These are phyloP conservation scores for Mesembrinibis cayennensis DNA, from an alignment of 2,113 vertebrate species.

Conservation along the genomic window DNA sequence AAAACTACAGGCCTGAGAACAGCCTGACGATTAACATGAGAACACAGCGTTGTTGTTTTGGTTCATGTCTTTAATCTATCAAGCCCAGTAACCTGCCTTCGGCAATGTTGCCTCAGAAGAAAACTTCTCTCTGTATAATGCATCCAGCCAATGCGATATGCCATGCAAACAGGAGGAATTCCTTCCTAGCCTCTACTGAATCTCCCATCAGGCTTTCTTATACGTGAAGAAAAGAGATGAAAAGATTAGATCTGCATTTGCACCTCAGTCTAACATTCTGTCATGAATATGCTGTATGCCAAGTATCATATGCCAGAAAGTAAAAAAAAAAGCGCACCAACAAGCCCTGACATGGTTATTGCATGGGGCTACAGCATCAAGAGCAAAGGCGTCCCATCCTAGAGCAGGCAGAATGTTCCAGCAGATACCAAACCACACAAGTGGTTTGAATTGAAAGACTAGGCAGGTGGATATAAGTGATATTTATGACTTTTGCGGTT, in stretches of 20 bases:
- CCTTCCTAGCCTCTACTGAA: slow-evolving; percentile 13
- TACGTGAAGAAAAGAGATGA: slow-evolving; percentile 14
- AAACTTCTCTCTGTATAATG: slow-evolving; percentile 28
- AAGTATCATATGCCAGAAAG: slow-evolving; percentile 33
- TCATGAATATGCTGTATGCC: slow-evolving; percentile 39
- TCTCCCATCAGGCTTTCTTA: slow-evolving; percentile 39
- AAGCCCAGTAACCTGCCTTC: slow-evolving; percentile 65
- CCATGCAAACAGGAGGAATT: background rate
- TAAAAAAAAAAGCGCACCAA: background rate
- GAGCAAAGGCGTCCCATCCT: background rate
- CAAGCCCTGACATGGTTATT: background rate
- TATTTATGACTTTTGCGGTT: background rate
- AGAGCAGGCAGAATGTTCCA: background rate
- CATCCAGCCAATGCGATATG: background rate
- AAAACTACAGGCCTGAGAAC: slow-evolving; percentile 64
- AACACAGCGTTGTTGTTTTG: slow-evolving; percentile 49
- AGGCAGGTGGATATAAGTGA: background rate
- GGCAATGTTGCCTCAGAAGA: slow-evolving; percentile 59
- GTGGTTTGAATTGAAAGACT: background rate
- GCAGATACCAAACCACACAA: background rate
- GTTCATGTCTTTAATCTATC: slow-evolving; percentile 68
- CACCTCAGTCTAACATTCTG: slow-evolving; percentile 50
- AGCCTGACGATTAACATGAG: slow-evolving; percentile 64
- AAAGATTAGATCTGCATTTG: slow-evolving; percentile 36
- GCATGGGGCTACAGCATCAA: background rate